Conservation (phyloP, 2,113 vertebrate species). For the Falcunculus frontatus region DNA sequence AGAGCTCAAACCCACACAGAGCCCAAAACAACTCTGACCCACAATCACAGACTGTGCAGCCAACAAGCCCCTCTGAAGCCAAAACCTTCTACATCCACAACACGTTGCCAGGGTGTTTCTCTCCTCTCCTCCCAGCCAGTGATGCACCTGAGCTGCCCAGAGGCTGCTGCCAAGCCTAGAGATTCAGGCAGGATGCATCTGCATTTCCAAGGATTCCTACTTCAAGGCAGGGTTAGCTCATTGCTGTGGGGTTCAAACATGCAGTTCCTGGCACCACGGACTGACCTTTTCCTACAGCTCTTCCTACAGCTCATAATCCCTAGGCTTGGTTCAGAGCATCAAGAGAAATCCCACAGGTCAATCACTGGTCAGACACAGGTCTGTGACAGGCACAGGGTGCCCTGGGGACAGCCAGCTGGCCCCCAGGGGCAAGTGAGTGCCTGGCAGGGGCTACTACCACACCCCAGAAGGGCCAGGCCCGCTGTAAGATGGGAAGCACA, state of each 20-base stretch:
- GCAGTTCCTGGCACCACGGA: rapidly evolving
- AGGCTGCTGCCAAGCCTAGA: not conserved
- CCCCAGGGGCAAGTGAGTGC: not conserved
- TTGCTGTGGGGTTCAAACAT: not conserved
- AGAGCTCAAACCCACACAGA: not conserved
- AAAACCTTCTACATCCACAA: not conserved
- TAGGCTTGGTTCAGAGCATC: not conserved
- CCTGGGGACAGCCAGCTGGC: not conserved
- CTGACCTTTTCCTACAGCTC: not conserved
- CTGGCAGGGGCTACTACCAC: not conserved
- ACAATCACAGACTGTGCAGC: not conserved
- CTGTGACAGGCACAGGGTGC: rapidly evolving
- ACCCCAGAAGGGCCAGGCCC: not conserved
- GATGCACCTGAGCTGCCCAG: not conserved
- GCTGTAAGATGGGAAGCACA: not conserved
- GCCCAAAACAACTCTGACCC: not conserved
- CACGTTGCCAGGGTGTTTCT: not conserved
- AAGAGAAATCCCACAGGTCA: not conserved
- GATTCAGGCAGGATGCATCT: not conserved
- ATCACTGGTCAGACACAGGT: rapidly evolving
- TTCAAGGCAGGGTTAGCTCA: not conserved
- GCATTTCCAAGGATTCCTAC: not conserved
- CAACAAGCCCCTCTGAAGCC: not conserved
- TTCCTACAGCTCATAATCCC: not conserved
- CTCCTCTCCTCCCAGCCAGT: not conserved